These are phyloP conservation scores for Microctenopoma lineatum DNA, from an alignment of 2,797 vertebrate species.

Conservation along the genomic window DNA sequence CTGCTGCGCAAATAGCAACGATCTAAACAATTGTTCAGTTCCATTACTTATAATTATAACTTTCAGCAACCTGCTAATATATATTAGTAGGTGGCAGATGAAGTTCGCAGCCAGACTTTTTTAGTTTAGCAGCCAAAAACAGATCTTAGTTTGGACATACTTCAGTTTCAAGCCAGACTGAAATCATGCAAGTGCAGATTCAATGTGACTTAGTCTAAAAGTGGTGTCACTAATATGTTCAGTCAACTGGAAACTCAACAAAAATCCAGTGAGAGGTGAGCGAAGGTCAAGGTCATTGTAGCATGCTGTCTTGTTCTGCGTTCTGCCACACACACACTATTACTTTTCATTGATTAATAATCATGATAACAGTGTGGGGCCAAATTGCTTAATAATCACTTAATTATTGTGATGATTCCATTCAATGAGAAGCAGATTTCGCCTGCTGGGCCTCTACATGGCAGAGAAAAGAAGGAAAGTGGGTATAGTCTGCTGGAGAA, in stretches of 20 bases:
- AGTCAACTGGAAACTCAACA: slow-evolving; percentile 34
- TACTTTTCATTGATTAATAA: slow-evolving; percentile 39
- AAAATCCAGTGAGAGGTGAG: slow-evolving; percentile 44
- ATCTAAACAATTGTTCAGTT: neutral
- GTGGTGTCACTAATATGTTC: slow-evolving; percentile 53
- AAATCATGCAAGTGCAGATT: slow-evolving; percentile 37
- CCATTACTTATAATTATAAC: slow-evolving; percentile 9
- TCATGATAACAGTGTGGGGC: slow-evolving; percentile 34
- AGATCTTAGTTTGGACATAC: slow-evolving; percentile 16
- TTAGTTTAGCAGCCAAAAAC: slow-evolving; percentile 7
- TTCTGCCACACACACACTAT: slow-evolving; percentile 18
- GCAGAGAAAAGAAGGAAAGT: slow-evolving; percentile 3
- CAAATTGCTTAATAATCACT: slow-evolving; percentile 46
- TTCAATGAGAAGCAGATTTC: slow-evolving; percentile 23
- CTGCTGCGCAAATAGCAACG: slow-evolving; percentile 11
- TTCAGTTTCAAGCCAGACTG: slow-evolving; percentile 14
- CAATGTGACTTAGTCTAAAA: slow-evolving; percentile 24
- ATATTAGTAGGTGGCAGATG: neutral
- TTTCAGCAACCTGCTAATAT: neutral
- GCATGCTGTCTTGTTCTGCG: slow-evolving; percentile 20
- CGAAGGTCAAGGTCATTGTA: slow-evolving; percentile 53
- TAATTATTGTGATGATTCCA: slow-evolving; percentile 33
- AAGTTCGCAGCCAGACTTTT: slow-evolving; percentile 22
- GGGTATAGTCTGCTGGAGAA: neutral
- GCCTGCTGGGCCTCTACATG: slow-evolving; percentile 10